Conservation (phyloP, 1,140 invertebrate genomes). For the Sminthurinus signatus region DNA sequence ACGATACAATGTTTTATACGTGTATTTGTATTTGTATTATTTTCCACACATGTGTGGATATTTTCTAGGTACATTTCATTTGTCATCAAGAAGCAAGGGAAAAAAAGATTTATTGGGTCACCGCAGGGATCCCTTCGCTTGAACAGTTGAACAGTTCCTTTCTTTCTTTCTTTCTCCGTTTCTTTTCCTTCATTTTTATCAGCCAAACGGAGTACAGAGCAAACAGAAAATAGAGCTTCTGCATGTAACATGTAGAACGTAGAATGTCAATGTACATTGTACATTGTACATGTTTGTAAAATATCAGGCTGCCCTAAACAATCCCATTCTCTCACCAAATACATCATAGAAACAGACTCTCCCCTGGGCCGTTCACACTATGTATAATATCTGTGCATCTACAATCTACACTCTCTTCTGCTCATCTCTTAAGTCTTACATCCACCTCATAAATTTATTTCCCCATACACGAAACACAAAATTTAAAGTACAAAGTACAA, state of each 20-base stretch:
- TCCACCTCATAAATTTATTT: constrained; percentile 1
- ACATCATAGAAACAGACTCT: constrained; percentile 17
- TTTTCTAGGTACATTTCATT: constrained; percentile 22
- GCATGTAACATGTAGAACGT: too few species aligned
- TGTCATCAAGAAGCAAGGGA: constrained; percentile 21
- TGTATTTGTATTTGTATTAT: neutral
- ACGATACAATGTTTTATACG: too few species aligned
- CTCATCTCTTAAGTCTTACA: neutral
- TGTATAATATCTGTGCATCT: too few species aligned
- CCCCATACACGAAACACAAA: too few species aligned
- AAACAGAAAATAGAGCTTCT: too few species aligned
- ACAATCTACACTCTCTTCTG: neutral
- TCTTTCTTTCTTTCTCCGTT: too few species aligned
- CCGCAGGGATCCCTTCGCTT: constrained; percentile 25
- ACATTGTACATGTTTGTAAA: too few species aligned
- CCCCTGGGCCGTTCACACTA: constrained; percentile 1
- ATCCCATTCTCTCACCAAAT: constrained; percentile 22
- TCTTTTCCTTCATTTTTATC: constrained; percentile 27
- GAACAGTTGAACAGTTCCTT: constrained; percentile 24
- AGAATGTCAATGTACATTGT: too few species aligned
- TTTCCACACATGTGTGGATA: constrained; percentile 5
- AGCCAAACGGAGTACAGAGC: neutral
- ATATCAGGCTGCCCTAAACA: constrained; percentile 13
- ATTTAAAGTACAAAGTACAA: too few species aligned
- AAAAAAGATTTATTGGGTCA: constrained; percentile 26